These are phyloP conservation scores for Serilophus lunatus DNA, from an alignment of 2,113 vertebrate species.

Conservation along the genomic window DNA sequence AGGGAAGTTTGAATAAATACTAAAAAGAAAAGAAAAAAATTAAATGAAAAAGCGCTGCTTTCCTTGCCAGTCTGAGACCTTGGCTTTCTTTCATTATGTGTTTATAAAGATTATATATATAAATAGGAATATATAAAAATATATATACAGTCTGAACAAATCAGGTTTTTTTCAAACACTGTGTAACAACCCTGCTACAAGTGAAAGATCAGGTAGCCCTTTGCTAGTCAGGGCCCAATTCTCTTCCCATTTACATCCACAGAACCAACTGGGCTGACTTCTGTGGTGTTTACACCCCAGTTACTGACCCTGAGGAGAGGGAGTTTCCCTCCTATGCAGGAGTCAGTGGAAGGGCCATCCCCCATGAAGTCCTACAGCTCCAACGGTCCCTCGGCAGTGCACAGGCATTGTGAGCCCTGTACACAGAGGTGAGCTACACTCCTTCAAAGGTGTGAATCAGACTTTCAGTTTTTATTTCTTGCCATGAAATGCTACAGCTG, in stretches of 20 bases:
- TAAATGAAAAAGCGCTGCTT: slow-evolving; percentile 41
- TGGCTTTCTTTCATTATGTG: slow-evolving; percentile 28
- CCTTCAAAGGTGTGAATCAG: background rate
- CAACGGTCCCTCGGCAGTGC: background rate
- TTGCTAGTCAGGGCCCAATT: slow-evolving; percentile 7
- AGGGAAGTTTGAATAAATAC: slow-evolving; percentile 47
- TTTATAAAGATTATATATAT: slow-evolving; percentile 48
- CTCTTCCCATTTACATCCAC: background rate
- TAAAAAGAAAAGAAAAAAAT: background rate
- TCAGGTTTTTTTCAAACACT: slow-evolving; percentile 67
- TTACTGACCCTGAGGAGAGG: background rate
- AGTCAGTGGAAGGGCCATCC: background rate
- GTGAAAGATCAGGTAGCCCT: slow-evolving; percentile 24
- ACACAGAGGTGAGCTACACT: background rate
- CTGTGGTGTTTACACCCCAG: background rate
- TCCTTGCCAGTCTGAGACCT: slow-evolving; percentile 63
- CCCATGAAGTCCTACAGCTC: background rate
- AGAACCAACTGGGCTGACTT: background rate
- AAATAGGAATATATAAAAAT: slow-evolving; percentile 45
- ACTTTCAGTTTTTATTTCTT: background rate
- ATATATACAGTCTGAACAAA: slow-evolving; percentile 17
- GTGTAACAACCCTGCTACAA: slow-evolving; percentile 43
- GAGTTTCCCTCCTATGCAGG: background rate
- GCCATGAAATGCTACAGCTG: background rate
- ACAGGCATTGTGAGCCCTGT: background rate